A percentile compares a stretch with the other conserved stretches of the same genome.
phyloP scores from a whole-genome alignment of 2,113 vertebrate genomes.

The Pantherophis guttatus region DNA sequence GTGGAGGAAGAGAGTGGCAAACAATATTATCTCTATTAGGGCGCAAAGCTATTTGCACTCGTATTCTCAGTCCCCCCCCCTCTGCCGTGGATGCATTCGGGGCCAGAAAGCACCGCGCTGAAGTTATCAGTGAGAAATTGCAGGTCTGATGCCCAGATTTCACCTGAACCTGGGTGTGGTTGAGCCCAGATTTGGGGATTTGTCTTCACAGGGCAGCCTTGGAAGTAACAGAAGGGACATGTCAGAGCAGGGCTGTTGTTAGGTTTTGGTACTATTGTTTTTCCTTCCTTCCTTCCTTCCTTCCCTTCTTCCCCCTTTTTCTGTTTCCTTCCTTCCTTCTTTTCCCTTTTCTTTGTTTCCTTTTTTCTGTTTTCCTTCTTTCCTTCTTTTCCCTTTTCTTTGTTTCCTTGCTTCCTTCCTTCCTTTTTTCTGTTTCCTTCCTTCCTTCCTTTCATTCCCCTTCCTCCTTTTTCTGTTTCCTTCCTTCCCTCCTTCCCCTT shows the following conservation, averaged over 20 bases:
- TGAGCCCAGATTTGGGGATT: background rate
- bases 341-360: no score
- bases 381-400: no score
- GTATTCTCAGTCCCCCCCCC: background rate
- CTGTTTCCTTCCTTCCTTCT: no score
- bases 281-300: background rate
- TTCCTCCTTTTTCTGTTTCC: no score
- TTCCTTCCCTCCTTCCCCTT: no score
- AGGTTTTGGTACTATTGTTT: background rate
- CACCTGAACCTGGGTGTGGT: background rate
- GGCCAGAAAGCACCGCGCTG: background rate
- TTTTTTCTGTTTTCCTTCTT: no score
- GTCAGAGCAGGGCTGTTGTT: background rate
- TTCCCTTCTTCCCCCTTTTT: no score
- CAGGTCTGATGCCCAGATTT: accelerated
- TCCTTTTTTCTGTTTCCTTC: no score
- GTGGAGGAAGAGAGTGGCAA: background rate
- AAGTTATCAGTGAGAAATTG: background rate
- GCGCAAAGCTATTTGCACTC: background rate
- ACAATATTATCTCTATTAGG: background rate
- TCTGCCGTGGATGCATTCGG: background rate
- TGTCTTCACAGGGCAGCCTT: background rate
- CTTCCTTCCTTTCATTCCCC: no score
- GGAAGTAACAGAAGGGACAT: background rate
- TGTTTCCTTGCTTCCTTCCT: background rate